Evolutionary conservation across 2,888 invertebrate genomes (phyloP).

Genomic region (Agrotis ipsilon): DNA sequence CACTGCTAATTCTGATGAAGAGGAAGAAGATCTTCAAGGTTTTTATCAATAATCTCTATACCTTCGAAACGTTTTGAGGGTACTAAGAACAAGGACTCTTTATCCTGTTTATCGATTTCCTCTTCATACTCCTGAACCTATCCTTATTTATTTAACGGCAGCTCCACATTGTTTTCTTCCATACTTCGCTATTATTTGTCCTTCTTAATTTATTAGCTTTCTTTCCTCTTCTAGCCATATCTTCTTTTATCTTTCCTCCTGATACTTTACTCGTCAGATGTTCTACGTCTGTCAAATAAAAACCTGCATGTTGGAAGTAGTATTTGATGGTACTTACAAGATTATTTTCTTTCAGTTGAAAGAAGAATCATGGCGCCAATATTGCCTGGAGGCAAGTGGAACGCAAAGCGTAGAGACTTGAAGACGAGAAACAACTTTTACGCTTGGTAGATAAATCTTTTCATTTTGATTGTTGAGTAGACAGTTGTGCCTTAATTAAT

Average conservation of each 20-base stretch:
- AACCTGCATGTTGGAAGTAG: background rate
- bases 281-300: background rate
- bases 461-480: background rate
- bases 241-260: no score
- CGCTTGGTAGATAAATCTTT: background rate
- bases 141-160: background rate
- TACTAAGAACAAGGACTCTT: background rate
- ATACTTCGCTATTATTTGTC: no score
- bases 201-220: no score
- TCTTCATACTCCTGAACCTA: background rate
- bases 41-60: no score
- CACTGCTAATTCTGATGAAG: constrained; percentile 55
- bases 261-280: background rate
- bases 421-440: constrained; percentile 22
- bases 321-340: background rate
- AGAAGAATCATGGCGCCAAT: constrained; percentile 77
- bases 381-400: constrained; percentile 79
- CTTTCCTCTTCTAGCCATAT: no score
- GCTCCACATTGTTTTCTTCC: no score
- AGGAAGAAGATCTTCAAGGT: constrained; percentile 57
- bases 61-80: background rate
- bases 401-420: constrained; percentile 74
- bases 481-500: background rate
- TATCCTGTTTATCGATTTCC: background rate
- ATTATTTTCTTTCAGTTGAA: constrained; percentile 73